These are phyloP conservation scores for Glaucomys volans DNA, from an alignment of 2,113 vertebrate genomes.

Conservation along the genomic window DNA sequence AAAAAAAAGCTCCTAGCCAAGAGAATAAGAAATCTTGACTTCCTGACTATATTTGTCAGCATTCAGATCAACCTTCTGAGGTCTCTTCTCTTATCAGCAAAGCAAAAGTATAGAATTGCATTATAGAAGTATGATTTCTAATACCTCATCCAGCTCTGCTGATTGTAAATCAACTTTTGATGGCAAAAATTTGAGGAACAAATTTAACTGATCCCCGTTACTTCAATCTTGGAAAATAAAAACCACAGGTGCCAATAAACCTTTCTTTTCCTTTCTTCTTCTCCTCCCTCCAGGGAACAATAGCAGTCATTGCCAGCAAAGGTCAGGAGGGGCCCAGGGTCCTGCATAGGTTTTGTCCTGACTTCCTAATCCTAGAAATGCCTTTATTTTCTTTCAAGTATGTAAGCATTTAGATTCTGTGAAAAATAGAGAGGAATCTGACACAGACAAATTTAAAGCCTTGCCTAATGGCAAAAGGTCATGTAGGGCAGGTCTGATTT, in stretches of 20 bases:
- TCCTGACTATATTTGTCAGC: background rate
- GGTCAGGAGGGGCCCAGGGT: rapidly evolving
- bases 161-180: background rate
- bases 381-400: background rate
- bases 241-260: background rate
- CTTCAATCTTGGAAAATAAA: background rate
- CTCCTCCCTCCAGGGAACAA: background rate
- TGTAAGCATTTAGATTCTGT: background rate
- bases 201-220: background rate
- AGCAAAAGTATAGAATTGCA: background rate
- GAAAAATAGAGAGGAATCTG: background rate
- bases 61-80: background rate
- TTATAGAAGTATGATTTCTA: too few species aligned
- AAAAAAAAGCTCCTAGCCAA: background rate
- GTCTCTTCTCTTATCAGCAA: background rate
- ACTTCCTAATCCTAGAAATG: background rate
- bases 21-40: background rate
- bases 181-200: background rate
- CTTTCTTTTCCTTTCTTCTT: background rate
- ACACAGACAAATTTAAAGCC: background rate
- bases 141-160: background rate
- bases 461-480: background rate
- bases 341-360: background rate
- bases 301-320: background rate
- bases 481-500: background rate